These are phyloP conservation scores for Dryocosmus kuriphilus DNA, from an alignment of 2,888 invertebrate genomes.

Conservation along the genomic window DNA sequence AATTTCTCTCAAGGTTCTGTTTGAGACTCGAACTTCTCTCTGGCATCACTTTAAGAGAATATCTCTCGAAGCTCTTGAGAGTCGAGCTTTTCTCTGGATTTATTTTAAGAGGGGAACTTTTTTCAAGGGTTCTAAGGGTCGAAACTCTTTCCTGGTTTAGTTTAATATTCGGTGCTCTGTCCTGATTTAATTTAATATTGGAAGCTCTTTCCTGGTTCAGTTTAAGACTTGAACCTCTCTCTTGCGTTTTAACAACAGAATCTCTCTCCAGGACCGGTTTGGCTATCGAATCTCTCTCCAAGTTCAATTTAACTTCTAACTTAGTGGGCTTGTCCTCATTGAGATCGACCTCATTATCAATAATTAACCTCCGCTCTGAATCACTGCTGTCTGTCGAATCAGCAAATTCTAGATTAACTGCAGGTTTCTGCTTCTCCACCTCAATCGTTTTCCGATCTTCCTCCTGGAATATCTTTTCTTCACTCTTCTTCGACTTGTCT, in stretches of 20 bases:
- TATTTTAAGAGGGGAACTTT: background rate
- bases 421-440: conserved; percentile 67
- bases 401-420: conserved; percentile 77
- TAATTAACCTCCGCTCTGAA: conserved; percentile 82
- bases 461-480: conserved; percentile 54
- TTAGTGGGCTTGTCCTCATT: conserved; percentile 59
- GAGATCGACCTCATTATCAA: conserved; percentile 76
- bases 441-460: conserved; percentile 64
- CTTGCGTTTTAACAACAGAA: conserved; percentile 6
- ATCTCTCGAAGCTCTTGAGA: conserved; percentile 44
- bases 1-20: conserved; percentile 52
- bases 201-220: background rate
- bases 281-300: conserved; percentile 51
- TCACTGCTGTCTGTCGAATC: conserved; percentile 83
- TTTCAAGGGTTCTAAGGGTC: conserved; percentile 43
- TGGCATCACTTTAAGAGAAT: background rate
- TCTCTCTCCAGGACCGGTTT: conserved; percentile 24
- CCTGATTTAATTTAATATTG: background rate
- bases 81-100: background rate
- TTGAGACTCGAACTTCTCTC: background rate
- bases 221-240: background rate
- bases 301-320: conserved; percentile 67
- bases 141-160: background rate
- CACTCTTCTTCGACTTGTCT: conserved; percentile 58
- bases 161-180: background rate